A percentile compares a stretch with the other conserved stretches of the same genome.
phyloP scores from a whole-genome alignment of 2,113 vertebrate genomes.

The Ranitomeya variabilis region DNA sequence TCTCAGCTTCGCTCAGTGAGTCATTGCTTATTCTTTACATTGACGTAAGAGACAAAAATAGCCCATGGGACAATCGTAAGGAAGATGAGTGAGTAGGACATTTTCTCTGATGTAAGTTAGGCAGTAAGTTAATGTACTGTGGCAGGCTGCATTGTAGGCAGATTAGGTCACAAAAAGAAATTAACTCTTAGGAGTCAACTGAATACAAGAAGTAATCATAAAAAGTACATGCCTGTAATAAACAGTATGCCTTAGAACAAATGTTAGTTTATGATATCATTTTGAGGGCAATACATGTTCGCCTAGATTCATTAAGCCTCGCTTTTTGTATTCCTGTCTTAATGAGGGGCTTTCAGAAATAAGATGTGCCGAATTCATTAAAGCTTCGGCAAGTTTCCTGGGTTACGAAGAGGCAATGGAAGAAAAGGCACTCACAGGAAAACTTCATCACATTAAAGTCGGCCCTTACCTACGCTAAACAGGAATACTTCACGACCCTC shows the following conservation, averaged over 20 bases:
- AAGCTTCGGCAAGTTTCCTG: too few species aligned
- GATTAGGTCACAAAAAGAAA: constrained; percentile 34
- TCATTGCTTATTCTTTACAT: constrained; percentile 42
- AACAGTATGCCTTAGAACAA: not conserved
- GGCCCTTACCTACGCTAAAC: too few species aligned
- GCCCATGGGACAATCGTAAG: not conserved
- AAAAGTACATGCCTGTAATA: not conserved
- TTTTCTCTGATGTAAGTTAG: constrained; percentile 2
- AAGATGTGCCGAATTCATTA: too few species aligned
- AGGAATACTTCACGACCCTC: too few species aligned
- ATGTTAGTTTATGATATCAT: not conserved
- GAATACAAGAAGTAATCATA: not conserved
- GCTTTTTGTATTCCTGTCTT: too few species aligned
- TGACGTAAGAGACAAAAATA: constrained; percentile 46
- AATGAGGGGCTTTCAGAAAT: too few species aligned
- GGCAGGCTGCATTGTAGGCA: constrained; percentile 36
- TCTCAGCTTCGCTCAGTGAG: not conserved
- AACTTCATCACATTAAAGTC: too few species aligned
- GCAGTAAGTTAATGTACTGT: constrained; percentile 46
- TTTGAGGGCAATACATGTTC: too few species aligned
- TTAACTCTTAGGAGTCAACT: constrained; percentile 21
- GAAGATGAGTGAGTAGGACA: constrained; percentile 16
- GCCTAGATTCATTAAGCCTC: too few species aligned
- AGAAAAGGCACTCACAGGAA: too few species aligned
- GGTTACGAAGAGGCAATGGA: too few species aligned